Percentiles rank a stretch among this genome's conserved stretches.
These are phyloP conservation scores for Aleiodes alternator DNA, from an alignment of 2,888 invertebrate species.

Conservation along the genomic window DNA sequence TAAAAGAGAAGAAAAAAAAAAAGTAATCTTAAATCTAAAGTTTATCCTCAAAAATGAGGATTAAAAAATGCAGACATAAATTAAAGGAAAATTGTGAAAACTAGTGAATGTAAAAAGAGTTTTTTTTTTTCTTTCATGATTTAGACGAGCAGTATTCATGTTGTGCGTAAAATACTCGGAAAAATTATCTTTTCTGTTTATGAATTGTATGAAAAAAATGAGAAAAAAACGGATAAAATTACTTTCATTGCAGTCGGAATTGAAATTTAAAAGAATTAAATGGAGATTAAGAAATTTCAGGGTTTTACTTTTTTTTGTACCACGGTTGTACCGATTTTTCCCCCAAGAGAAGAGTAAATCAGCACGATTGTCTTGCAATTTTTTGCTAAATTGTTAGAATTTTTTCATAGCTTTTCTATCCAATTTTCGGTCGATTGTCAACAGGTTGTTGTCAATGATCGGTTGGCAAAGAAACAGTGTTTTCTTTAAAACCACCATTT, in stretches of 20 bases:
- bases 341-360: slow-evolving; percentile 42
- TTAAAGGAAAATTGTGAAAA: too few relatives aligned
- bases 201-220: slow-evolving; percentile 1
- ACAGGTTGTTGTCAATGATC: slow-evolving; percentile 12
- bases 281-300: slow-evolving; percentile 11
- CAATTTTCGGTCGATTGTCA: slow-evolving; percentile 27
- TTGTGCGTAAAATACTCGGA: too few relatives aligned
- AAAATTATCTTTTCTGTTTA: too few relatives aligned
- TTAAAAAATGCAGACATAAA: too few relatives aligned
- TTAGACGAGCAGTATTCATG: too few relatives aligned
- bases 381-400: slow-evolving; percentile 17
- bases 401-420: background rate
- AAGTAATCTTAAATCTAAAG: background rate
- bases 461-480: slow-evolving; percentile 19
- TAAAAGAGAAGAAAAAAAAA: slow-evolving; percentile 5
- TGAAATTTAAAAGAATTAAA: background rate
- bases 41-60: too few relatives aligned
- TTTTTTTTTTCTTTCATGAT: too few relatives aligned
- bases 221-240: background rate
- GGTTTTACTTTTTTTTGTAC: slow-evolving; percentile 37
- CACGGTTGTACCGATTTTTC: slow-evolving; percentile 26
- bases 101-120: too few relatives aligned
- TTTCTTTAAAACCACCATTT: slow-evolving; percentile 26
- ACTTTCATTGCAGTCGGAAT: too few relatives aligned
- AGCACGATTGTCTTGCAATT: slow-evolving; percentile 49